Evolutionary conservation across 2,113 vertebrate species (phyloP).

Genomic region (Eleginops maclovinus): DNA sequence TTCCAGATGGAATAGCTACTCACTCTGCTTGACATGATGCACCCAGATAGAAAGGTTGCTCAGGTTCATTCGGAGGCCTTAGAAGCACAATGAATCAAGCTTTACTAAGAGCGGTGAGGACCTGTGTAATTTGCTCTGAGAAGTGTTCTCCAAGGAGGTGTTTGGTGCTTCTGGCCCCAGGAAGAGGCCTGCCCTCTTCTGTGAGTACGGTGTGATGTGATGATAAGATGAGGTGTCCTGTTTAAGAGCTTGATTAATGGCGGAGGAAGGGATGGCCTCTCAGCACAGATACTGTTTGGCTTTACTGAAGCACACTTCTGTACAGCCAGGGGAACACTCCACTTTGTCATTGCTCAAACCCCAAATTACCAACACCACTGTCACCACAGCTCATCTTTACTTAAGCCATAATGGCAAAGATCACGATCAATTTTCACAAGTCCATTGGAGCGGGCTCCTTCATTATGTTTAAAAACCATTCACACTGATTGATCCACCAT

Average conservation of each 20-base stretch:
- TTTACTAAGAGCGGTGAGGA: conserved; percentile 74
- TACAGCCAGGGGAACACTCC: conserved; percentile 54
- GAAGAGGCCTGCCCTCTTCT: conserved; percentile 69
- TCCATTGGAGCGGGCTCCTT: conserved; percentile 77
- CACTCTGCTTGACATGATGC: conserved; percentile 72
- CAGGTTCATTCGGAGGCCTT: conserved; percentile 69
- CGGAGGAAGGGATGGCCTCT: conserved; percentile 76
- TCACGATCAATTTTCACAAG: conserved; percentile 84
- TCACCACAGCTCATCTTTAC: conserved; percentile 79
- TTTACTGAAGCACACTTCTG: conserved; percentile 78
- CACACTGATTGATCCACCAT: conserved; percentile 83
- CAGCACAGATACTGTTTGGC: conserved; percentile 74
- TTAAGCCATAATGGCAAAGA: conserved; percentile 81
- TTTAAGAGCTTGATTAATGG: conserved; percentile 82
- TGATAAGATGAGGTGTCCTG: conserved; percentile 81
- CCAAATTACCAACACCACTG: conserved; percentile 78
- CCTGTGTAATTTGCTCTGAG: conserved; percentile 73
- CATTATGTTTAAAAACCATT: conserved; percentile 87
- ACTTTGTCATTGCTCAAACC: conserved; percentile 58
- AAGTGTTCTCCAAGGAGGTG: conserved; percentile 76
- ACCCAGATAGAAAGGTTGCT: conserved; percentile 74
- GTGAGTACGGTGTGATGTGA: conserved; percentile 67
- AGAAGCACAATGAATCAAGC: conserved; percentile 78
- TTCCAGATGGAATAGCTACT: conserved; percentile 79
- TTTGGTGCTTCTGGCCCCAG: conserved; percentile 61